phyloP scores from a whole-genome alignment of 2,888 invertebrate genomes.

The Hyposoter didymator region DNA sequence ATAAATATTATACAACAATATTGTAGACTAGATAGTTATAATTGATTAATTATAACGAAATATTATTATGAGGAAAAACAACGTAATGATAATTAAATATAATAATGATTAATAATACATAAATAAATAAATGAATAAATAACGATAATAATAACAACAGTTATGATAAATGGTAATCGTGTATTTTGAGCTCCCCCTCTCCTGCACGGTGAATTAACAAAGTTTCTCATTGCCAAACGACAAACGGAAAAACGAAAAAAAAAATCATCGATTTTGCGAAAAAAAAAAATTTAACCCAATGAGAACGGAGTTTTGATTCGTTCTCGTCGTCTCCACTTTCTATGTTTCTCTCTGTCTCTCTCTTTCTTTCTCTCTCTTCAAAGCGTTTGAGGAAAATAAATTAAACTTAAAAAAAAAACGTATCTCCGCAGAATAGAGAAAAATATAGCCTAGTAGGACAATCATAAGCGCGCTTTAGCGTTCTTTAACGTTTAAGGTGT shows the following conservation, averaged over 20 bases:
- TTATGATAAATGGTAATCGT: constrained; percentile 43
- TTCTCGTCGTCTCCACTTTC: background rate
- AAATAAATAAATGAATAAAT: constrained; percentile 30
- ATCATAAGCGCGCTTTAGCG: constrained; percentile 72
- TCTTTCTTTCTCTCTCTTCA: background rate
- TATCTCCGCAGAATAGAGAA: constrained; percentile 53
- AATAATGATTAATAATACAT: constrained; percentile 26
- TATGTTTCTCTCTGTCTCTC: background rate
- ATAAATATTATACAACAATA: constrained; percentile 46
- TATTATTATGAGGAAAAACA: constrained; percentile 11
- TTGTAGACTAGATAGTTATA: constrained; percentile 63
- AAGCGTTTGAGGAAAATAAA: constrained; percentile 53
- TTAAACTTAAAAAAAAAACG: constrained; percentile 45
- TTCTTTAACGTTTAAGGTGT: constrained; percentile 64
- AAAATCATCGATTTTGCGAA: background rate
- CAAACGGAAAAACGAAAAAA: constrained; percentile 16
- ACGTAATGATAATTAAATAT: constrained; percentile 14
- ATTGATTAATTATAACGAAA: constrained; percentile 38
- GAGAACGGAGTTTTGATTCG: background rate
- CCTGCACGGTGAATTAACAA: constrained; percentile 43
- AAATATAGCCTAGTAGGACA: constrained; percentile 74
- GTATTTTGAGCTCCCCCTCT: constrained; percentile 64
- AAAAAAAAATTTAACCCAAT: constrained; percentile 28
- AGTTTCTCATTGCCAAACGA: constrained; percentile 58
- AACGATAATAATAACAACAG: constrained; percentile 49